A percentile compares a stretch with the other conserved stretches of the same genome.
These are phyloP conservation scores for Zophobas morio DNA, from an alignment of 1,140 invertebrate genomes.

Conservation along the genomic window DNA sequence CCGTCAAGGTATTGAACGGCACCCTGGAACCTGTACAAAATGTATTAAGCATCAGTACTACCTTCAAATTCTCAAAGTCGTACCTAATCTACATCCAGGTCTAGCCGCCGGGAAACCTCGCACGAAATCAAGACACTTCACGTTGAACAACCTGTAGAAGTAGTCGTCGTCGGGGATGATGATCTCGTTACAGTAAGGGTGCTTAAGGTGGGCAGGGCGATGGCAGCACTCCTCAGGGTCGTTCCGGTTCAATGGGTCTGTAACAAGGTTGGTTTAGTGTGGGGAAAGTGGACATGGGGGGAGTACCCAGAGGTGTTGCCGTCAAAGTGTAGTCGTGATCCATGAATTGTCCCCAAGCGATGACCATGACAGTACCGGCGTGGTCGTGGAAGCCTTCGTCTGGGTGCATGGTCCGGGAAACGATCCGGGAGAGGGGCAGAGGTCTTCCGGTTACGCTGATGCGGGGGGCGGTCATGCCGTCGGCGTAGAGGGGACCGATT, in stretches of 20 bases:
- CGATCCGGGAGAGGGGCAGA: slow-evolving; percentile 85
- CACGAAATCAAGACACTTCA: slow-evolving; percentile 91
- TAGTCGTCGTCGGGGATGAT: slow-evolving; percentile 91
- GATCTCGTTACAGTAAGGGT: slow-evolving; percentile 94
- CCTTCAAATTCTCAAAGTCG: not conserved
- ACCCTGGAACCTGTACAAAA: slow-evolving; percentile 70
- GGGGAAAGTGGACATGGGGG: slow-evolving; percentile 13
- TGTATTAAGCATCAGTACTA: not conserved
- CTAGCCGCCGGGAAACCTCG: slow-evolving; percentile 86
- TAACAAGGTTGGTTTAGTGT: slow-evolving; percentile 38
- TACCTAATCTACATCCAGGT: slow-evolving; percentile 83
- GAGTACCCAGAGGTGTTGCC: slow-evolving; percentile 84
- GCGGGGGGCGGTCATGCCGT: slow-evolving; percentile 86
- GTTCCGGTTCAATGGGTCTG: slow-evolving; percentile 87
- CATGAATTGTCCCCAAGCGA: slow-evolving; percentile 96
- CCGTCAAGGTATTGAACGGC: slow-evolving; percentile 88
- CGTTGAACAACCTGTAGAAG: slow-evolving; percentile 88
- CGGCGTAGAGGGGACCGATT: slow-evolving; percentile 83
- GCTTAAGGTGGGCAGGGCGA: slow-evolving; percentile 81
- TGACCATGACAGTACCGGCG: slow-evolving; percentile 93
- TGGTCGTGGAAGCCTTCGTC: slow-evolving; percentile 94
- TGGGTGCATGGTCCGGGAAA: slow-evolving; percentile 91
- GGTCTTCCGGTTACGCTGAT: slow-evolving; percentile 81
- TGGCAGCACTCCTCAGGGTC: slow-evolving; percentile 92
- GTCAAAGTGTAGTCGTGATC: slow-evolving; percentile 95